Base-by-base conservation (phyloP, 2,888 invertebrate genomes). In the Archips crataeganus region DNA sequence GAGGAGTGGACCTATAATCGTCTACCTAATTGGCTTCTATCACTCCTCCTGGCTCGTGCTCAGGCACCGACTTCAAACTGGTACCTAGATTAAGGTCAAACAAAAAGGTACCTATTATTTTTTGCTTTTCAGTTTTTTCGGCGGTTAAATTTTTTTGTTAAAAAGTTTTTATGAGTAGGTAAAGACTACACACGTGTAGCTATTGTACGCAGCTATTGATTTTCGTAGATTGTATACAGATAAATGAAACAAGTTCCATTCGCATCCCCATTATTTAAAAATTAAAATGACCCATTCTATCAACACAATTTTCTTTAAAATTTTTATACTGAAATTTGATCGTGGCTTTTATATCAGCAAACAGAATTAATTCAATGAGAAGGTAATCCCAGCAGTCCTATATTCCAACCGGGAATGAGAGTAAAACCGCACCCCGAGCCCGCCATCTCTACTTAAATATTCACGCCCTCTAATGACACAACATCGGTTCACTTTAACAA, bases 391-490 rank as follows among this genome's bases (percentile, higher is more conserved):
- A 82, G 82, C 86, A 84, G 87, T 85, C 85, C 86, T 85, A 87
- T 86, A 87, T 85, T 84, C 84, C 84, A 82, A 84, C 84, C 86
- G 87, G 86, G 85, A 85, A 83, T 80, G 85, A 81, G 85, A 86
- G 85, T 80, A 76, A 77, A 77, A 77, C 86, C 85, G 87, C 85
- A 87, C 84, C 80, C 83, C 84, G 86, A 84, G 84, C 87, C 86
- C 88, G 87, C 87, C 89, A 83, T 85, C 84, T 88, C 87, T 85
- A 85, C 87, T 93, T 89, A 92, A 92, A 92, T 92, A 93, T 93
- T 93, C 90, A 92, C 87, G 87, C 89, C 90, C 90, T 88, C 89
- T 92, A 92, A 92, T 92, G 92, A 92, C 91, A 90, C 89, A 88
- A 84, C 84, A 86, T 83, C 84, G 87, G 84, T 81, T 85, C 85